phyloP scores from a whole-genome alignment of 2,888 invertebrate genomes.

The Sinopyrophorus schimmeli region DNA sequence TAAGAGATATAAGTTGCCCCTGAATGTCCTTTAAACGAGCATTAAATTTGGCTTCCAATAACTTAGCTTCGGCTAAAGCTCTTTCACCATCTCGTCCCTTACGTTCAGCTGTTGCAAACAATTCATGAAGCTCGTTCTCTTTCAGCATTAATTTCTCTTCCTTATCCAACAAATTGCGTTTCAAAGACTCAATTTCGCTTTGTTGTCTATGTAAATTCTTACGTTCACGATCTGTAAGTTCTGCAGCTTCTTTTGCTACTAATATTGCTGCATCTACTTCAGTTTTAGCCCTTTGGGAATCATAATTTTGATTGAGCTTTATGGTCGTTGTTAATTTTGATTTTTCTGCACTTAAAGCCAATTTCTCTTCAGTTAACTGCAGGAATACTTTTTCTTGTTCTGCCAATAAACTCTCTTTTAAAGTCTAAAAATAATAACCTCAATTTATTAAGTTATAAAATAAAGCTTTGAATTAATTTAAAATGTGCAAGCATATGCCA shows the following conservation, averaged over 20 bases:
- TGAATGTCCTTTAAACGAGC: slow-evolving; percentile 62
- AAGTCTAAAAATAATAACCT: slow-evolving; percentile 52
- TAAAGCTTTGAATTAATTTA: no score
- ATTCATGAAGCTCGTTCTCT: slow-evolving; percentile 48
- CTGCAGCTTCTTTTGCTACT: slow-evolving; percentile 52
- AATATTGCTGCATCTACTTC: slow-evolving; percentile 54
- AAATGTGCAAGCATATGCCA: no score
- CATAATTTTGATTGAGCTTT: slow-evolving; percentile 49
- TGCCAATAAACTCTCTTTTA: slow-evolving; percentile 62
- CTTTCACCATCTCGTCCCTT: slow-evolving; percentile 62
- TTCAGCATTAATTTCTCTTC: slow-evolving; percentile 43
- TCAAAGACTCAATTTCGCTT: slow-evolving; percentile 48
- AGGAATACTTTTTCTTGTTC: slow-evolving; percentile 63
- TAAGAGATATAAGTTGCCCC: slow-evolving; percentile 60
- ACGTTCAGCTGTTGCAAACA: slow-evolving; percentile 55
- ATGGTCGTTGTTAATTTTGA: slow-evolving; percentile 48
- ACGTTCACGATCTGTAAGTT: slow-evolving; percentile 51
- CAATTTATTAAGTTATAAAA: no score
- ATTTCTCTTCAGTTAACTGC: slow-evolving; percentile 63
- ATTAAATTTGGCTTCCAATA: slow-evolving; percentile 58
- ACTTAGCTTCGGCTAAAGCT: slow-evolving; percentile 51
- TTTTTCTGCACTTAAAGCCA: slow-evolving; percentile 53
- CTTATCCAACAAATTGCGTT: slow-evolving; percentile 45
- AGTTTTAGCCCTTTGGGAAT: slow-evolving; percentile 48
- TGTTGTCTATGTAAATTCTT: slow-evolving; percentile 46